Base-by-base conservation (phyloP, 2,888 invertebrate genomes). In the Diaprepes abbreviatus region DNA sequence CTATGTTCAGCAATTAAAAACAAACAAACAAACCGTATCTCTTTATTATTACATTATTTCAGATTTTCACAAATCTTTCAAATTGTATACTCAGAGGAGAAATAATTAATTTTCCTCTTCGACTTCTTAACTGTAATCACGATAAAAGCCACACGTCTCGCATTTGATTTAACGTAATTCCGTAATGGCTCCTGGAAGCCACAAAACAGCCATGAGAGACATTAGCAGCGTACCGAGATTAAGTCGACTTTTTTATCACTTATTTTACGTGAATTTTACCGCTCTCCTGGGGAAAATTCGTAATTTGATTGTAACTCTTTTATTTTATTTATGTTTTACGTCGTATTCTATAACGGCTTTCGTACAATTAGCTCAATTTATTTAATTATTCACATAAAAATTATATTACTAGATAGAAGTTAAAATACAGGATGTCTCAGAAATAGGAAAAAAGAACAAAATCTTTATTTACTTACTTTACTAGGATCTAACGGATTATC, bases 401-500 rank as follows among this genome's bases (percentile, higher is more conserved):
- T n/a, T n/a, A n/a, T n/a, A n/a, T n/a, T n/a, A n/a, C n/a, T n/a
- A n/a, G n/a, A n/a, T n/a, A n/a, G n/a, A n/a, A n/a, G n/a, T n/a
- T n/a, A n/a, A n/a, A n/a, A n/a, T n/a, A n/a, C n/a, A n/a, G n/a
- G n/a, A n/a, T n/a, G n/a, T n/a, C n/a, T n/a, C n/a, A n/a, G n/a
- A n/a, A n/a, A n/a, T n/a, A n/a, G n/a, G n/a, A n/a, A n/a, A n/a
- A n/a, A n/a, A n/a, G n/a, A n/a, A n/a, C n/a, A n/a, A n/a, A n/a
- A n/a, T n/a, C n/a, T n/a, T n/a, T n/a, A n/a, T n/a, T n/a, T n/a
- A 81, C 84, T 85, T 87, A 97, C 97, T 92, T 97, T 97, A 87
- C 93, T 96, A 78, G 95, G 90, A 86, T 99, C 99, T 82, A 94
- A 87, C 73, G 99, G 98, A 87, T 96, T 97, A 87, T 98, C 97